Percentiles rank a stretch among this genome's conserved stretches.
Evolutionary conservation across 2,888 invertebrate genomes (phyloP).

Genomic region (Drosophila quinaria): DNA sequence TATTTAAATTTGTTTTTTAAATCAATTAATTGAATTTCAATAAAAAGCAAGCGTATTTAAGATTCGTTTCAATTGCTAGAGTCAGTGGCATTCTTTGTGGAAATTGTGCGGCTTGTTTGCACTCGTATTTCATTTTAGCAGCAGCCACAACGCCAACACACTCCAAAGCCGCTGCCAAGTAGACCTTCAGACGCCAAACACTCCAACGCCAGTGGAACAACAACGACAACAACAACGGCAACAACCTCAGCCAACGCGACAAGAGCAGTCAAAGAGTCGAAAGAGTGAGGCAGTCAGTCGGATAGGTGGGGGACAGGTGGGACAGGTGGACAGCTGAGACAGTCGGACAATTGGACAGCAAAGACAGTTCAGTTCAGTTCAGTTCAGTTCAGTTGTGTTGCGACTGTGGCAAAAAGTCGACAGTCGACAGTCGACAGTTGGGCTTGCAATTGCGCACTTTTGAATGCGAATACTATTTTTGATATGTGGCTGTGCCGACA

Average conservation of each 20-base stretch:
- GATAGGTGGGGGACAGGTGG: conserved; percentile 25
- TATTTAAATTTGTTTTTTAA: no score
- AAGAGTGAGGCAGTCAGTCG: conserved; percentile 28
- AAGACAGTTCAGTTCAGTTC: conserved; percentile 20
- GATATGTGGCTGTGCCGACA: conserved; percentile 50
- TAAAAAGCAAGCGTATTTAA: conserved; percentile 38
- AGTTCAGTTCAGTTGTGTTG: not conserved
- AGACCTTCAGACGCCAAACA: conserved; percentile 81
- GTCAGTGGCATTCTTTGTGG: conserved; percentile 41
- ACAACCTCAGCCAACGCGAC: conserved; percentile 64
- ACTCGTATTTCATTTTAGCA: conserved; percentile 78
- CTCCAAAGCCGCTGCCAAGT: conserved; percentile 79
- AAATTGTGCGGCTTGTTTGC: conserved; percentile 68
- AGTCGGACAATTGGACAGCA: conserved; percentile 35
- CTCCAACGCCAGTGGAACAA: conserved; percentile 72
- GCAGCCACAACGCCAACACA: conserved; percentile 70
- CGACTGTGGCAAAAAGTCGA: conserved; percentile 48
- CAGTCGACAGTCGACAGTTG: conserved; percentile 77
- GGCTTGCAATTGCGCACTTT: conserved; percentile 78
- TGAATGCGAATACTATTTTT: conserved; percentile 68
- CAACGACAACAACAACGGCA: conserved; percentile 25
- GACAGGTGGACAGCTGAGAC: conserved; percentile 44
- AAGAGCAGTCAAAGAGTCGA: conserved; percentile 52
- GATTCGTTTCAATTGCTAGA: not conserved
- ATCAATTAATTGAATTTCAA: no score